Percentiles rank a stretch among this genome's conserved stretches.
phyloP scores from a whole-genome alignment of 2,113 vertebrate species.

The Pseudopipra pipra region DNA sequence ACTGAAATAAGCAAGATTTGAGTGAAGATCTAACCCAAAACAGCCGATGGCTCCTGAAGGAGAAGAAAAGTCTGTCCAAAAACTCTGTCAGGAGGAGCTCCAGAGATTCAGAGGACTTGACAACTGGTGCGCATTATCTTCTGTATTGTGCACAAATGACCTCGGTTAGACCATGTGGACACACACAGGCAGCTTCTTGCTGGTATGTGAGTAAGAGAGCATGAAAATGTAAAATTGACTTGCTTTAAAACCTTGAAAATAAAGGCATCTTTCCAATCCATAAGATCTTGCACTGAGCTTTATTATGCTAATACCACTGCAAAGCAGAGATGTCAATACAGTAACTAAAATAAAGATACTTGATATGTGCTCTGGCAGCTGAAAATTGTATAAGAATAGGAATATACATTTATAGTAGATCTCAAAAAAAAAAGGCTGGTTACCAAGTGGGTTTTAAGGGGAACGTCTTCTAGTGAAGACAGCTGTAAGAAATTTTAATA shows the following conservation, averaged over 20 bases:
- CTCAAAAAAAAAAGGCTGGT: not conserved
- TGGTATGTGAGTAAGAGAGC: not conserved
- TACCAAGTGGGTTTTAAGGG: not conserved
- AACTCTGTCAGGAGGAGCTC: not conserved
- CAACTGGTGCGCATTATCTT: fast-evolving
- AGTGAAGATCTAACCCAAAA: not conserved
- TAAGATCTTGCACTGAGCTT: not conserved
- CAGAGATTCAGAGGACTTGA: not conserved
- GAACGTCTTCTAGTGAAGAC: not conserved
- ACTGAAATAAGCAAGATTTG: not conserved
- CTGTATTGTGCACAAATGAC: not conserved
- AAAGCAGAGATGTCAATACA: not conserved
- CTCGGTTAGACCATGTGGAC: not conserved
- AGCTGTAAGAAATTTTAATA: not conserved
- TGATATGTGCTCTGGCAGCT: not conserved
- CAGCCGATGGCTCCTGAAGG: not conserved
- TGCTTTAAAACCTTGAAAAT: not conserved
- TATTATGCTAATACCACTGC: not conserved
- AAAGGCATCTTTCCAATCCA: not conserved
- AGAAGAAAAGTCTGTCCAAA: not conserved
- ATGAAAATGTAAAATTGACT: not conserved
- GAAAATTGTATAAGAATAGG: not conserved
- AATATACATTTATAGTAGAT: not conserved
- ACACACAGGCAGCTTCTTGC: fast-evolving
- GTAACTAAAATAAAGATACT: not conserved